Percentiles rank a stretch among this genome's conserved stretches.
phyloP scores from a whole-genome alignment of 1,140 invertebrate genomes.

The Drosophila parabipectinata region DNA sequence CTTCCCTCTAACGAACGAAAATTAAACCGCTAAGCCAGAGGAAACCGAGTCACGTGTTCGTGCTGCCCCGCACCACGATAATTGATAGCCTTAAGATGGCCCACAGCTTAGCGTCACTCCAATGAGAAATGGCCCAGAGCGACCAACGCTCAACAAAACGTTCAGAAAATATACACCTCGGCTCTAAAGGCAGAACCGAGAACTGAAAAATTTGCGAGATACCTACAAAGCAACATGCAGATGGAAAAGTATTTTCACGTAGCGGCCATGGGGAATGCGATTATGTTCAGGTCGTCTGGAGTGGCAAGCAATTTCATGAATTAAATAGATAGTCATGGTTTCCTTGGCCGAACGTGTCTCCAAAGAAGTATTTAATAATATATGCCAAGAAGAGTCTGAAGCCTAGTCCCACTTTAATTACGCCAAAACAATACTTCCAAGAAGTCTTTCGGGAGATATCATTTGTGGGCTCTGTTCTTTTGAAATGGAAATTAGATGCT shows the following conservation, averaged over 20 bases:
- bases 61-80: slow-evolving; percentile 32
- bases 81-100: slow-evolving; percentile 60
- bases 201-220: slow-evolving; percentile 12
- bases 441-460: not conserved
- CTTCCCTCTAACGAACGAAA: slow-evolving; percentile 6
- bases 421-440: not conserved
- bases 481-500: not conserved
- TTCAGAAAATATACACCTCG: slow-evolving; percentile 37
- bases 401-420: not conserved
- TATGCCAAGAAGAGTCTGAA: too few relatives aligned
- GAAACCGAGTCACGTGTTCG: slow-evolving; percentile 48
- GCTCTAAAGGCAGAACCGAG: not conserved
- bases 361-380: too few relatives aligned
- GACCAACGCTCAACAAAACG: slow-evolving; percentile 11
- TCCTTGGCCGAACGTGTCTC: not conserved
- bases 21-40: slow-evolving; percentile 23
- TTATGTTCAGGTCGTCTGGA: not conserved
- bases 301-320: not conserved
- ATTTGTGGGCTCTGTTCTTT: not conserved
- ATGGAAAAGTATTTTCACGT: slow-evolving; percentile 1
- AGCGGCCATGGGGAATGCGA: not conserved
- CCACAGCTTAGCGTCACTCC: slow-evolving; percentile 39
- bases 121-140: slow-evolving; percentile 43
- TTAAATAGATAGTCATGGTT: not conserved
- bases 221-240: not conserved